Percentiles rank a stretch among this genome's conserved stretches.
phyloP scores from a whole-genome alignment of 1,140 invertebrate genomes.

The Drosophila pandora region DNA sequence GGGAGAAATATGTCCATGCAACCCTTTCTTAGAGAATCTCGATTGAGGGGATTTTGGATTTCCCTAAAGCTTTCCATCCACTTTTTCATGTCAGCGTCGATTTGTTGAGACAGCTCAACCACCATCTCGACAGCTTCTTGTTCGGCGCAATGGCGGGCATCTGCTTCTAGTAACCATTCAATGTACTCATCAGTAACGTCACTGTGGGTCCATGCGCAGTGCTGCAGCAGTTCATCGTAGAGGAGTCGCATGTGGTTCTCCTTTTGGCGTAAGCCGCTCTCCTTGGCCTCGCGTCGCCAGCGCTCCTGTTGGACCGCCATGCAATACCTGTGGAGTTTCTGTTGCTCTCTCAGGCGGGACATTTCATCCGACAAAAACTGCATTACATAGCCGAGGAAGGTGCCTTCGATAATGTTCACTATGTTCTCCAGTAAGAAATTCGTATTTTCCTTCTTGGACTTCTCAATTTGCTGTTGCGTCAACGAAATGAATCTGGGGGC shows the following conservation, averaged over 20 bases:
- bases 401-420: background rate
- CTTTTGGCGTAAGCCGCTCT: constrained; percentile 87
- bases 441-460: constrained; percentile 22
- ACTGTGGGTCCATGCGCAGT: constrained; percentile 85
- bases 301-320: constrained; percentile 88
- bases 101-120: constrained; percentile 85
- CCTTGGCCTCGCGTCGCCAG: constrained; percentile 87
- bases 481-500: too few relatives aligned
- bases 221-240: constrained; percentile 88
- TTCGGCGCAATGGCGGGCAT: constrained; percentile 85
- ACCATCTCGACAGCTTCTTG: constrained; percentile 86
- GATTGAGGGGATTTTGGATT: constrained; percentile 80
- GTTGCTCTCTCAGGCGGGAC: constrained; percentile 87
- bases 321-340: constrained; percentile 88
- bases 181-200: constrained; percentile 86
- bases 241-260: constrained; percentile 87
- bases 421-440: background rate
- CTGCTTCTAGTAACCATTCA: constrained; percentile 87
- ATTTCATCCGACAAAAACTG: constrained; percentile 86
- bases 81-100: constrained; percentile 84
- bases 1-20: constrained; percentile 48
- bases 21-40: constrained; percentile 63
- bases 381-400: constrained; percentile 58
- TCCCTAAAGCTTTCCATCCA: constrained; percentile 84
- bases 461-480: too few relatives aligned